These are phyloP conservation scores for Oceanodroma leucorhoa DNA, from an alignment of 2,797 vertebrate species.

Conservation along the genomic window DNA sequence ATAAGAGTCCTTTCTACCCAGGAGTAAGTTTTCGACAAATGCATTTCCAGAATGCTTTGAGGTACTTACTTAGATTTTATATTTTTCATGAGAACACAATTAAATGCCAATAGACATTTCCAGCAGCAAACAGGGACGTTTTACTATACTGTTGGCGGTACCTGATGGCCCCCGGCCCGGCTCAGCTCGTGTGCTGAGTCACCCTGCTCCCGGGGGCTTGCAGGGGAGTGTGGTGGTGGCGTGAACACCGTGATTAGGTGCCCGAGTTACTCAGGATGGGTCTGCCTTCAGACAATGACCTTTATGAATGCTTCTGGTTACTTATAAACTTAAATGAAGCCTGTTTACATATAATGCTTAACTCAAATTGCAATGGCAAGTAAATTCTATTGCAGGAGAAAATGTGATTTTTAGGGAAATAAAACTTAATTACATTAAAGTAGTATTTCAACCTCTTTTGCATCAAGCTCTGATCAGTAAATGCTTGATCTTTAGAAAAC, in stretches of 20 bases:
- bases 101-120: neutral
- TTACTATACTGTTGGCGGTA: neutral
- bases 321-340: neutral
- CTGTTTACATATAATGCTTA: neutral
- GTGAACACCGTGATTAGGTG: neutral
- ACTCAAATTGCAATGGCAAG: neutral
- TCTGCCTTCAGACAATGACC: neutral
- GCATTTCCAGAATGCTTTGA: neutral
- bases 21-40: neutral
- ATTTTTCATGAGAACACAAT: neutral
- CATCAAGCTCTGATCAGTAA: neutral
- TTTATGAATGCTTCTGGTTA: neutral
- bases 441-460: neutral
- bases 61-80: neutral
- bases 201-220: neutral
- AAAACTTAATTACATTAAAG: neutral
- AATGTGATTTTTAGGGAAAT: neutral
- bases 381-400: neutral
- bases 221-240: too few relatives aligned
- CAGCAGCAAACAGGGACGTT: neutral
- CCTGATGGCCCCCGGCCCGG: too few relatives aligned
- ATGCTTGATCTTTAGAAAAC: neutral
- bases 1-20: neutral
- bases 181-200: neutral
- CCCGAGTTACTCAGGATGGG: rapidly evolving